Base-by-base conservation (phyloP, 2,888 invertebrate species). In the Balanococcus diminutus region DNA sequence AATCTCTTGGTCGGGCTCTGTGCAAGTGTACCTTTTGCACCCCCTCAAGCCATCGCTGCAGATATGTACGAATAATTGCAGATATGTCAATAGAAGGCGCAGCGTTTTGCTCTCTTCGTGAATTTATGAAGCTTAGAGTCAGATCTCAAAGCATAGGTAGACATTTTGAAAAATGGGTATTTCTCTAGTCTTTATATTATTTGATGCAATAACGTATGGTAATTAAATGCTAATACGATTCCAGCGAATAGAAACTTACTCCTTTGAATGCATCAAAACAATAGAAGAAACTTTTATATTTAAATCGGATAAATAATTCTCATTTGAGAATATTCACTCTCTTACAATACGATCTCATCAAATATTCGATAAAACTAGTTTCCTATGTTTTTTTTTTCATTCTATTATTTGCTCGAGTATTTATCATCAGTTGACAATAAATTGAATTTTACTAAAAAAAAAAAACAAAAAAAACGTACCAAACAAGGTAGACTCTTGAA, bases 351-450 rank as follows among this genome's bases (percentile, higher is more conserved):
- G 28, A 75, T 31, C 75, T 75, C 32, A 75, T 75, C 14, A 25
- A 32, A 75, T 75, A 75, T 75, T 32, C 75, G 31, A 32, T 2
- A 75, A 75, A 75, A 75, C 75, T 0, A 75, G 75, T 75, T 75
- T 75, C n/a, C 32, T n/a, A 28, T 67, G 25, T 67, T 67, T 67
- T 51, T 51, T 19, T 51, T 2, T 51, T n/a, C 19, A n/a, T 51
- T 51, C n/a, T n/a, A n/a, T n/a, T 19, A 51, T 42, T 16, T 11
- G 19, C 3, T 19, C n/a, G 19, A 51, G 28, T 22, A 32, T 75
- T 16, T 14, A 75, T 75, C 28, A 75, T 1, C 19, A 6, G 67
- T 67, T 75, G 32, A 32, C 32, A 32, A 32, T 75, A 32, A 0
- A 32, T 16, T n/a, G 14, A 75, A 75, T 36, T 81, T 81, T 31